These are phyloP conservation scores for Protomyctophum bolini DNA, from an alignment of 2,113 vertebrate genomes.

Conservation along the genomic window DNA sequence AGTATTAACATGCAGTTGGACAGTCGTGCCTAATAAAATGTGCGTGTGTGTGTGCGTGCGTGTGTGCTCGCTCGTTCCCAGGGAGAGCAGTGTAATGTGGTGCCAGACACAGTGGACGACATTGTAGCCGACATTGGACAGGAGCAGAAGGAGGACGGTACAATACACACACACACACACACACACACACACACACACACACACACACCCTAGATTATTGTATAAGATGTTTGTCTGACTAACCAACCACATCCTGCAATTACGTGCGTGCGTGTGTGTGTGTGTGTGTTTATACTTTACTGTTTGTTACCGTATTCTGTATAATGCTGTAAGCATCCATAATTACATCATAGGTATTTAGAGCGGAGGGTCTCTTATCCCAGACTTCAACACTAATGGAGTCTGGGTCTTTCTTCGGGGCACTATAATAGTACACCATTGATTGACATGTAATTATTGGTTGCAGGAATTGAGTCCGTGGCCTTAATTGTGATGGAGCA, in stretches of 20 bases:
- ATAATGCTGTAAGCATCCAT: conserved; percentile 21
- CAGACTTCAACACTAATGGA: neutral
- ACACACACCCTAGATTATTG: neutral
- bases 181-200: neutral
- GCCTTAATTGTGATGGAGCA: neutral
- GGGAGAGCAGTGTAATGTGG: conserved; percentile 95
- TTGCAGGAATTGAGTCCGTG: neutral
- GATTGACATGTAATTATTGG: no score
- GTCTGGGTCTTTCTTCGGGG: no score
- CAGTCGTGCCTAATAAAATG: conserved; percentile 70
- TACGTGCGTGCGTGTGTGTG: conserved; percentile 12
- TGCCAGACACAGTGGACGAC: conserved; percentile 94
- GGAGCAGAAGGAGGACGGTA: conserved; percentile 93
- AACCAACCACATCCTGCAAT: conserved; percentile 22
- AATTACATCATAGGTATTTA: neutral
- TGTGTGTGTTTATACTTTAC: conserved; percentile 2
- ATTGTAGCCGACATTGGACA: conserved; percentile 93
- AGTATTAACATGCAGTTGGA: no score
- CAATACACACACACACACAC: neutral
- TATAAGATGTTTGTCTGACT: neutral
- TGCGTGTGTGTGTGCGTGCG: conserved; percentile 3
- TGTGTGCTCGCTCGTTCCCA: conserved; percentile 66
- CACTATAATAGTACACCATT: no score
- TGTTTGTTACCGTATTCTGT: neutral
- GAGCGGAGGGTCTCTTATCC: no score